phyloP scores from a whole-genome alignment of 1,140 invertebrate genomes.

The Drosophila tropicalis region DNA sequence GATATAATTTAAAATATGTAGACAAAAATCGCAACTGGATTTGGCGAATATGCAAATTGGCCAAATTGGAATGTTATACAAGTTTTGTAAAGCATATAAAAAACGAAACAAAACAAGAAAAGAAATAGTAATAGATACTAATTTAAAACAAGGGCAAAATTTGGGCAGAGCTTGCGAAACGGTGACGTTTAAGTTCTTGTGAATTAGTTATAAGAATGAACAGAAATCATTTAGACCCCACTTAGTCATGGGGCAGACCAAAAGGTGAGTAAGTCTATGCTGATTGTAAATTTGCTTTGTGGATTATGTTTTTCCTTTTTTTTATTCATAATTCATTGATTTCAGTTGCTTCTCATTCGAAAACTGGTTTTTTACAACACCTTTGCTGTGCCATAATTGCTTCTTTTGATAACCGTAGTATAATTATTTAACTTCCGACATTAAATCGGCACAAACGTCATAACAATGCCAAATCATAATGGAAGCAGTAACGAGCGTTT shows the following conservation, averaged over 20 bases:
- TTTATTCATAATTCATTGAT: neutral
- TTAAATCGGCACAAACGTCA: constrained; percentile 26
- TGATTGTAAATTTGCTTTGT: neutral
- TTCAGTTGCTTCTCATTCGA: neutral
- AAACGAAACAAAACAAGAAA: neutral
- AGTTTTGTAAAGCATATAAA: neutral
- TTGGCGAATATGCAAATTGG: constrained; percentile 2
- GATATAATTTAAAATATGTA: constrained; percentile 5
- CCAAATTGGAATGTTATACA: constrained; percentile 1
- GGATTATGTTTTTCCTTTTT: neutral
- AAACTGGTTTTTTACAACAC: constrained; percentile 8
- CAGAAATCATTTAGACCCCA: neutral
- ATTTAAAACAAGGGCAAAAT: neutral
- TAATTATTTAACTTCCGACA: constrained; percentile 9
- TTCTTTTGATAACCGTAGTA: constrained; percentile 4
- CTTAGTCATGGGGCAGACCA: constrained; percentile 3
- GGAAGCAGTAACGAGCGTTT: constrained; percentile 20
- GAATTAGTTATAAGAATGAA: neutral
- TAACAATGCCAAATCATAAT: constrained; percentile 20
- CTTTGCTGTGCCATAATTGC: constrained; percentile 3
- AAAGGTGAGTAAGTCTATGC: constrained; percentile 1
- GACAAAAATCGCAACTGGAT: constrained; percentile 11
- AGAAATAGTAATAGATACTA: neutral
- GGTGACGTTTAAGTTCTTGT: neutral
- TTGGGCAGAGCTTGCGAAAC: neutral